Conservation (phyloP, 2,797 vertebrate species). For the Aphelocoma californica region DNA sequence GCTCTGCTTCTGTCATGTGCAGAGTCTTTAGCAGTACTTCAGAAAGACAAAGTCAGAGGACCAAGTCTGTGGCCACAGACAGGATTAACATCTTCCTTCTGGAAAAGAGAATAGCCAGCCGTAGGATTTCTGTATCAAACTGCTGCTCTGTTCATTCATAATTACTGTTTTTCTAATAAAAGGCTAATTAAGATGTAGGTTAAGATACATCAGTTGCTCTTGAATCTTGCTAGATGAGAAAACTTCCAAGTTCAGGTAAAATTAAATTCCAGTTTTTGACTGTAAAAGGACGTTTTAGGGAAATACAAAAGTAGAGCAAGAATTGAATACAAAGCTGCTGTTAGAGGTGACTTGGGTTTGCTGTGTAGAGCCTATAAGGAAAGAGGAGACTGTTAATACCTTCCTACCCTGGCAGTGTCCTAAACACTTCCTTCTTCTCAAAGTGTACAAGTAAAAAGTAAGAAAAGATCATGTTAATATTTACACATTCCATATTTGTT, state of each 20-base stretch:
- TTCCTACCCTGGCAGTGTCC: neutral
- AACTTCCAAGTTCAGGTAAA: neutral
- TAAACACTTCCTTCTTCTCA: neutral
- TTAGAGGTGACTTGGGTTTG: neutral
- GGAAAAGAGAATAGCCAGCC: neutral
- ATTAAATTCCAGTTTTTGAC: neutral
- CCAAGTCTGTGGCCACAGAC: neutral
- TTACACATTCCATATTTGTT: neutral
- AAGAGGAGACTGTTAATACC: neutral
- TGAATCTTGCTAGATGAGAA: neutral
- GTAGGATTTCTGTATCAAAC: neutral
- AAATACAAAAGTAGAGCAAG: neutral
- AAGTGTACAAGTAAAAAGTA: neutral
- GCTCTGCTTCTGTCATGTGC: neutral
- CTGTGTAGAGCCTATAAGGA: neutral
- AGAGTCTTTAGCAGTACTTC: neutral
- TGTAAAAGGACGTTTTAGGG: neutral
- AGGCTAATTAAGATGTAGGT: neutral
- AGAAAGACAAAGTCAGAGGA: neutral
- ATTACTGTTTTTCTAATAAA: neutral
- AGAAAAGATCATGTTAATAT: neutral
- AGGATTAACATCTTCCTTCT: neutral
- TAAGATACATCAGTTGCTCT: neutral
- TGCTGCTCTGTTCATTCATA: neutral
- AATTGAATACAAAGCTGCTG: neutral